phyloP scores from a whole-genome alignment of 1,140 invertebrate species.

The Brachionus calyciflorus region DNA sequence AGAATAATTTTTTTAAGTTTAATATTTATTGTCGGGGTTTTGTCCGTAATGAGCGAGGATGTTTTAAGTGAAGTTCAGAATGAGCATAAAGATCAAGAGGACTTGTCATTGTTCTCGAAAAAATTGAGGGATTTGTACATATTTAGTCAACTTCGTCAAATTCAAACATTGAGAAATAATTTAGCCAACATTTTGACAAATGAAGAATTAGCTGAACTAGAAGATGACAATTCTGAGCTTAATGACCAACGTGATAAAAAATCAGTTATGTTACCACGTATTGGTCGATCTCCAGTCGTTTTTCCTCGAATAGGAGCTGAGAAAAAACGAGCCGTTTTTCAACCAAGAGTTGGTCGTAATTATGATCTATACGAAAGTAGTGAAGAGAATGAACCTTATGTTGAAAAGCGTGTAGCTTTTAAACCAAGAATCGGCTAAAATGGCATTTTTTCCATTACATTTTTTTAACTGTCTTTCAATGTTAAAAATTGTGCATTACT shows the following conservation, averaged over 20 bases:
- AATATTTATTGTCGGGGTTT: too few species aligned
- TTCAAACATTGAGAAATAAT: background rate
- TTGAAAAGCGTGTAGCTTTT: slow-evolving; percentile 9
- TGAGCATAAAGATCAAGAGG: background rate
- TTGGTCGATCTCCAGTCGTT: slow-evolving; percentile 16
- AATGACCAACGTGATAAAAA: background rate
- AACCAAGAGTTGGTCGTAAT: slow-evolving; percentile 22
- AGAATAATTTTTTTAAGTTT: too few species aligned
- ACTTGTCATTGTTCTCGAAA: background rate
- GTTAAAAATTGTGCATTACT: too few species aligned
- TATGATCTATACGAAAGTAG: background rate
- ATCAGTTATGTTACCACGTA: background rate
- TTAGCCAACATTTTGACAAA: background rate
- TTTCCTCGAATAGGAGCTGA: background rate
- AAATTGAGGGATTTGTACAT: slow-evolving; percentile 5
- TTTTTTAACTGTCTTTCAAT: too few species aligned
- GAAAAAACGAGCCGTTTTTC: slow-evolving; percentile 28
- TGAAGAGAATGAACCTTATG: background rate
- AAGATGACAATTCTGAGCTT: background rate
- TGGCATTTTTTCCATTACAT: too few species aligned
- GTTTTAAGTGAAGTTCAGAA: background rate
- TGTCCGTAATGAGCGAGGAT: background rate
- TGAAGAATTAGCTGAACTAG: background rate
- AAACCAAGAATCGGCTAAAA: slow-evolving; percentile 41
- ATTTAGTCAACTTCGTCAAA: background rate